Evolutionary conservation across 1,140 invertebrate genomes (phyloP), one percentile per base, ranked within the genome.

Genomic region (Penaeus vannamei): DNA sequence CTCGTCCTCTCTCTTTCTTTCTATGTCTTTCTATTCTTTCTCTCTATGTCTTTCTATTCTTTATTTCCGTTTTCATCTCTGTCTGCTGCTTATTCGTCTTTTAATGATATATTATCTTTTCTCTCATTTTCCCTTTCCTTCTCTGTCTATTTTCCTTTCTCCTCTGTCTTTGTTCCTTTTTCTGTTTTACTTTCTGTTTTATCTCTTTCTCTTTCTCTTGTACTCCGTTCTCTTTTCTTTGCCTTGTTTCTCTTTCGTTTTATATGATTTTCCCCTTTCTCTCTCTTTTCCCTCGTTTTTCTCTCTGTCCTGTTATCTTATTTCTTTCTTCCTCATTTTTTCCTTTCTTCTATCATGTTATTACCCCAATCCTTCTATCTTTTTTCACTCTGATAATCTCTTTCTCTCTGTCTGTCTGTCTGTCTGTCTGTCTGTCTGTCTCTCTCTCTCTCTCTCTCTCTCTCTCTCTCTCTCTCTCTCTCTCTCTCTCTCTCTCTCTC

Each of bases 391-490:
- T 26, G 22, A 36, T 81, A 36, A 23, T 53, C 19, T 26, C 20
- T 76, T 17, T 29, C 72, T 20, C 1, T 76, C n/a, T 10, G 5
- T 76, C 19, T 76, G 22, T 76, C 29, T 36, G 10, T 32, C 42
- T 36, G 22, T 76, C 72, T 32, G 7, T 26, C 69, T 2, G 4
- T 32, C 17, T 32, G n/a, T 22, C 29, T 76, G 7, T 29, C 72
- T 76, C 72, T 36, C 22, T 10, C 8, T 0, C 3, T 76, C 26
- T 29, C 12, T 76, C 72, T 72, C 69, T 72, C 69, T 72, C 69
- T 72, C 20, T 72, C 69, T 72, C n/a, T 72, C 69, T 72, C 69
- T n/a, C n/a, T 72, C 69, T 72, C 69, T 72, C 69, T 72, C 69
- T 72, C 66, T 72, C 66, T 72, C 66, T 72, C 66, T 72, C 66